These are phyloP conservation scores for Aricia agestis DNA, from an alignment of 1,140 invertebrate species.

Conservation along the genomic window DNA sequence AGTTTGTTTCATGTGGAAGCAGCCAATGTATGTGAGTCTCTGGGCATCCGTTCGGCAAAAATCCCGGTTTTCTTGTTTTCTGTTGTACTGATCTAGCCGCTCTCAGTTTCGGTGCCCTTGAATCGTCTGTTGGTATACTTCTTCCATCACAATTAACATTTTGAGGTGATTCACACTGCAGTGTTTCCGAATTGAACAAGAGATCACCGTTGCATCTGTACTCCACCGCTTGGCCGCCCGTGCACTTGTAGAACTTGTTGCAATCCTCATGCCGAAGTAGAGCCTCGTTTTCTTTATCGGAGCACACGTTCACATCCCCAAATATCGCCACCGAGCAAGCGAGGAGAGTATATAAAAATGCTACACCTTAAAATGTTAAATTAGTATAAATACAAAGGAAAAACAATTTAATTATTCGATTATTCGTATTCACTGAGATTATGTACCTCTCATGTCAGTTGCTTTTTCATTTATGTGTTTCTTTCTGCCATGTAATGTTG, in stretches of 20 bases:
- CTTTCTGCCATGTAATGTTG: not conserved
- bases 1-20: slow-evolving; percentile 71
- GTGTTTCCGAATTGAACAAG: slow-evolving; percentile 73
- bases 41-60: slow-evolving; percentile 48
- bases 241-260: slow-evolving; percentile 78
- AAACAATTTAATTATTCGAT: not conserved
- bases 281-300: slow-evolving; percentile 45
- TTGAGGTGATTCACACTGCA: slow-evolving; percentile 77
- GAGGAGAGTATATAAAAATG: slow-evolving; percentile 22
- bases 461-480: not conserved
- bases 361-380: slow-evolving; percentile 4
- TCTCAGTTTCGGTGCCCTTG: slow-evolving; percentile 19
- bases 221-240: slow-evolving; percentile 61
- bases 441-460: slow-evolving; percentile 4
- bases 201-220: slow-evolving; percentile 72
- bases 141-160: slow-evolving; percentile 69
- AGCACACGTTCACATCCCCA: slow-evolving; percentile 34
- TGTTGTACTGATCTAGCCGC: slow-evolving; percentile 21
- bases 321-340: slow-evolving; percentile 24
- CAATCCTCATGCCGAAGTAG: slow-evolving; percentile 75
- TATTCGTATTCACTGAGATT: not conserved
- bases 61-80: slow-evolving; percentile 4
- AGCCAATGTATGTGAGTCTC: slow-evolving; percentile 50
- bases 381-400: not conserved
- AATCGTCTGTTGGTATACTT: slow-evolving; percentile 34